These are phyloP conservation scores for Sycophaga agraensis DNA, from an alignment of 1,140 invertebrate genomes.

Conservation along the genomic window DNA sequence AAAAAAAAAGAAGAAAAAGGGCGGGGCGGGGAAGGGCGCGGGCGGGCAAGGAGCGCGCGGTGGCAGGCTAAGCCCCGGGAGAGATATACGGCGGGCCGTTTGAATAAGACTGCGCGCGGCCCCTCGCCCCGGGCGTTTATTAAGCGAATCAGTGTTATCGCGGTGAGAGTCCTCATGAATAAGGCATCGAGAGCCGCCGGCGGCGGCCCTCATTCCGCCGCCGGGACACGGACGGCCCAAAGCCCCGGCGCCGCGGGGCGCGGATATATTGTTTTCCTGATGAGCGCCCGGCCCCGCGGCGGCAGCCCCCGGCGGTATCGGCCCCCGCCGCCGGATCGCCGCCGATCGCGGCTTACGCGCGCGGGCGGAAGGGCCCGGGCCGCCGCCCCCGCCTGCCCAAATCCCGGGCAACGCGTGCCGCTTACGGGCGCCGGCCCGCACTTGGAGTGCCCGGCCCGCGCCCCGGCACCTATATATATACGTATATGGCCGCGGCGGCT, in stretches of 20 bases:
- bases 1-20: not conserved
- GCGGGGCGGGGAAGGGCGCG: not conserved
- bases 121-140: slow-evolving; percentile 45
- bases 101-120: slow-evolving; percentile 47
- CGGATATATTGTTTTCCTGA: slow-evolving; percentile 57
- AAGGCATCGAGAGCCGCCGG: slow-evolving; percentile 51
- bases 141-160: slow-evolving; percentile 58
- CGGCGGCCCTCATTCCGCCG: slow-evolving; percentile 8
- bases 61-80: slow-evolving; percentile 48
- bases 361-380: not conserved
- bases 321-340: no score
- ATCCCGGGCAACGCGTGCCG: not conserved
- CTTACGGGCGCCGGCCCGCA: not conserved
- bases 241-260: slow-evolving; percentile 48
- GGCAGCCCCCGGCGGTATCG: no score
- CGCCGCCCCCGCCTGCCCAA: not conserved
- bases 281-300: no score
- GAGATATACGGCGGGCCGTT: slow-evolving; percentile 50
- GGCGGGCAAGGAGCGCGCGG: not conserved
- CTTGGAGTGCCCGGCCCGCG: not conserved
- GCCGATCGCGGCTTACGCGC: no score
- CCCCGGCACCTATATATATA: no score
- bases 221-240: slow-evolving; percentile 16
- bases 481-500: no score
- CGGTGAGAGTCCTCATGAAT: slow-evolving; percentile 55